Conservation (phyloP, 2,113 vertebrate genomes). For the Ivindomyrus marchei region DNA sequence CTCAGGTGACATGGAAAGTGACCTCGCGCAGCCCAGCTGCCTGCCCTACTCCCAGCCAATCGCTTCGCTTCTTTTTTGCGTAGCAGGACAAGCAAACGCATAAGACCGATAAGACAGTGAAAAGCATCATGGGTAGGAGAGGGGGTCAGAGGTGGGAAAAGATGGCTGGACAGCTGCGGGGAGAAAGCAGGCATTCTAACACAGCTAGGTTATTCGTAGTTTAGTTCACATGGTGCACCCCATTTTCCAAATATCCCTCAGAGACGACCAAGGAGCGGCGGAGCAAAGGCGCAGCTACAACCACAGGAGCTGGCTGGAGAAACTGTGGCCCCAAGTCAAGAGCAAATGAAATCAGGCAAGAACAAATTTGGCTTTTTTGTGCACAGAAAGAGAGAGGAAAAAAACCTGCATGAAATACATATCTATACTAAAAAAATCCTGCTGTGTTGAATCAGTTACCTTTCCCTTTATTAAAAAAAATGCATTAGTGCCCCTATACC, state of each 20-base stretch:
- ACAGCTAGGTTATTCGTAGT: slow-evolving; percentile 82
- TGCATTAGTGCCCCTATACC: not conserved
- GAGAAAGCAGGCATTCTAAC: slow-evolving; percentile 83
- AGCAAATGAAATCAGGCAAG: not conserved
- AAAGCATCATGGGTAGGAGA: slow-evolving; percentile 87
- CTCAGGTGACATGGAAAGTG: slow-evolving; percentile 86
- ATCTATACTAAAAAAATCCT: not conserved
- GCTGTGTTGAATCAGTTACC: not conserved
- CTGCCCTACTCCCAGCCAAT: slow-evolving; percentile 95
- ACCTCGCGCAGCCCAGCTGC: slow-evolving; percentile 84
- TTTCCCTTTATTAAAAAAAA: not conserved
- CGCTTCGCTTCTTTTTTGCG: slow-evolving; percentile 80
- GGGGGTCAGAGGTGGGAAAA: slow-evolving; percentile 67
- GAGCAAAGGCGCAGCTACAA: not conserved
- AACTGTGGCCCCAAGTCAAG: not conserved
- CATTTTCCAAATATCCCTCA: slow-evolving; percentile 93
- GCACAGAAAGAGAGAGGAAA: not conserved
- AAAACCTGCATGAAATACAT: not conserved
- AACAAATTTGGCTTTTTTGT: not conserved
- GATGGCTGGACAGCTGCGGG: slow-evolving; percentile 86
- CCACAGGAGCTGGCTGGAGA: not conserved
- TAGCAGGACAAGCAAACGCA: slow-evolving; percentile 93
- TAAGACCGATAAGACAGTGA: slow-evolving; percentile 95
- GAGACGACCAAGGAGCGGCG: slow-evolving; percentile 24
- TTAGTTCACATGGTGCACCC: slow-evolving; percentile 84